Conservation (phyloP, 2,113 vertebrate genomes). For the Aythya baeri region DNA sequence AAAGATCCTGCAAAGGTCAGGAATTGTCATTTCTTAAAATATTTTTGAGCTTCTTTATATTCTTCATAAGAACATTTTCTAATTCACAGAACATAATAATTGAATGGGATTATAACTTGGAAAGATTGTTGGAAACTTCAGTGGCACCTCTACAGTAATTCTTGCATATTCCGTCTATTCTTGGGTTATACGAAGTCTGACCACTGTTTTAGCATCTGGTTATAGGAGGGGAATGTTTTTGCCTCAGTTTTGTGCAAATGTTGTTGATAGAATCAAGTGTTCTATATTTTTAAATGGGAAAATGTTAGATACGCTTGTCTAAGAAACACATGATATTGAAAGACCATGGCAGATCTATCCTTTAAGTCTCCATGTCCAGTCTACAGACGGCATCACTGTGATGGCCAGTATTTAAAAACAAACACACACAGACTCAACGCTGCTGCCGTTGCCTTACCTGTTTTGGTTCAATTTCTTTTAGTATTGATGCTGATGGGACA, state of each 20-base stretch:
- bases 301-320: not conserved
- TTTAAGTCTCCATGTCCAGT: not conserved
- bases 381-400: not conserved
- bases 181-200: not conserved
- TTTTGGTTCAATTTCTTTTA: slow-evolving; percentile 58
- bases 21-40: not conserved
- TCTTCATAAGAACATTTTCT: not conserved
- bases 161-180: not conserved
- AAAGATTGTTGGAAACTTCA: not conserved
- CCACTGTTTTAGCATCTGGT: not conserved
- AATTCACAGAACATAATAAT: not conserved
- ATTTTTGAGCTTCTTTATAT: not conserved
- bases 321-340: not conserved
- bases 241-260: not conserved
- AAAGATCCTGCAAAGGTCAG: slow-evolving; percentile 90
- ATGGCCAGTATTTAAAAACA: not conserved
- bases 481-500: slow-evolving; percentile 92
- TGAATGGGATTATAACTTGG: not conserved
- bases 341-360: not conserved
- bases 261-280: not conserved
- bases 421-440: not conserved
- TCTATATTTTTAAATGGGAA: not conserved
- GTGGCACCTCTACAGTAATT: not conserved
- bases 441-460: not conserved
- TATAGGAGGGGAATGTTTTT: not conserved